Base-by-base conservation (phyloP, 1,140 invertebrate species). In the Luehdorfia chinensis region DNA sequence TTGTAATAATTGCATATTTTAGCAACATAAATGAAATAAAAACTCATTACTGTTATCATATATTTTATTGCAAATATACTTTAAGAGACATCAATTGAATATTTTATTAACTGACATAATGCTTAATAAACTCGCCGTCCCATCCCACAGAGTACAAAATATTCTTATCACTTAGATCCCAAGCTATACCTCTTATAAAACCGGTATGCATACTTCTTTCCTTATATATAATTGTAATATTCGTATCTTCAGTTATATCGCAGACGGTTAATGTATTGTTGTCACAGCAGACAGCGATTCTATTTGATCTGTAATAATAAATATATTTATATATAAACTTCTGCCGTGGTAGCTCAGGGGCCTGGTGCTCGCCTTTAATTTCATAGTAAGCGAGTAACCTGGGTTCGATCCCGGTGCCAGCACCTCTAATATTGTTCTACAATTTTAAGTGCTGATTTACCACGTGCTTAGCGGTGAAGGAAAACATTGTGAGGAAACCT, bases 251-350 rank as follows among this genome's bases (percentile, higher is more conserved):
- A 2, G 19, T 50, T 9, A 75, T 37, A 27, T 73, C 58, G 52
- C 73, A 86, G 2, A 86, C 76, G 14, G 74, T 66, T 11, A 87
- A 65, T 32, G 66, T 78, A 60, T 73, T 85, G 49, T 87, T 86
- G 57, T 87, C 86, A 68, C 84, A 80, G 41, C 77, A 84, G 3
- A 87, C 69, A 31, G 77, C 81, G 28, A 87, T 43, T 50, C 66
- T 66, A 12, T 75, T 57, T 4, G 53, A 59, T 36, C 84, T 87
- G 57, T 9, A 83, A 84, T 23, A 32, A 56, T 53, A 53, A 39
- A 36, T 27, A 55, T 23, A 30, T 23, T 23, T 23, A 4, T 23
- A 4, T 2, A 6, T 23, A 23, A 6, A 23, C 8, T 23, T 23
- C 8, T 23, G 5, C 8, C 8, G 5, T 23, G n/a, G n/a, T n/a